A percentile compares a stretch with the other conserved stretches of the same genome.
Conservation (phyloP, 1,140 invertebrate genomes). For the Hyles euphorbiae region DNA sequence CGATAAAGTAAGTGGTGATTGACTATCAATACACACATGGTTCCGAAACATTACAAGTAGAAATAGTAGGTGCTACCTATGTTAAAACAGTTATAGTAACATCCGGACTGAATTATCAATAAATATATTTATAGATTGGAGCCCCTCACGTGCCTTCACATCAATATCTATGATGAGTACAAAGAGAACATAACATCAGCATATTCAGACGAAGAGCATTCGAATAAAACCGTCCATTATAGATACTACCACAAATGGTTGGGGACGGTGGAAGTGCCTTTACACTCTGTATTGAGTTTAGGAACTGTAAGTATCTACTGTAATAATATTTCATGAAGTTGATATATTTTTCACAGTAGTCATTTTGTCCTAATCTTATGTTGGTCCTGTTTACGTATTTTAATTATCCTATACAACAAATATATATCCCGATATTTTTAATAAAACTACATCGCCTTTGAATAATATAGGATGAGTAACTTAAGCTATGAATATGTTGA, state of each 20-base stretch:
- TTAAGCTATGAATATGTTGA: too few relatives aligned
- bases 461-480: too few relatives aligned
- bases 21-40: too few relatives aligned
- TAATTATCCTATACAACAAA: too few relatives aligned
- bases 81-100: too few relatives aligned
- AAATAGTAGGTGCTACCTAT: too few relatives aligned
- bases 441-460: too few relatives aligned
- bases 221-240: slow-evolving; percentile 33
- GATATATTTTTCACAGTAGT: neutral
- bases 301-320: slow-evolving; percentile 36
- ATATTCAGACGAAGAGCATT: slow-evolving; percentile 28
- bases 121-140: slow-evolving; percentile 33
- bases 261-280: slow-evolving; percentile 45
- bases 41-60: too few relatives aligned
- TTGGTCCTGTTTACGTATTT: too few relatives aligned
- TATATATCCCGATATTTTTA: too few relatives aligned
- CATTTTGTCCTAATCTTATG: slow-evolving; percentile 5
- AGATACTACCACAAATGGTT: slow-evolving; percentile 52
- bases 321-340: neutral
- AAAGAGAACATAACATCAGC: slow-evolving; percentile 35
- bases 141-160: slow-evolving; percentile 45
- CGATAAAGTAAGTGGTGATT: too few relatives aligned
- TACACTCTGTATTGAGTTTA: slow-evolving; percentile 43
- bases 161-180: slow-evolving; percentile 57
- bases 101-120: too few relatives aligned